Evolutionary conservation across 2,797 vertebrate genomes (phyloP).

Genomic region (Euthynnus affinis): DNA sequence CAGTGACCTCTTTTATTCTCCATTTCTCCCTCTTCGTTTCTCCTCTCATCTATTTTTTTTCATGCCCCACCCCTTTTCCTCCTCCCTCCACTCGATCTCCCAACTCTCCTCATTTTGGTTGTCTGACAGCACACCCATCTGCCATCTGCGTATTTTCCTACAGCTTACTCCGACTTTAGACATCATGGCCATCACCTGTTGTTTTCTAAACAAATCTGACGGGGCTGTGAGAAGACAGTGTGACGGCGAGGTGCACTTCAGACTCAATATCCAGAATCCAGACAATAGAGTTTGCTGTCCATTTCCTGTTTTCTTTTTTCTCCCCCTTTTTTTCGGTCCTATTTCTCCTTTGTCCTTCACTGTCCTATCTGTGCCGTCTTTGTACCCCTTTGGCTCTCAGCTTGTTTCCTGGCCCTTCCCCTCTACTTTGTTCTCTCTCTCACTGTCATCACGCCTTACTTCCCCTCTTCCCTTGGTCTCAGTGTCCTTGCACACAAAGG

Average conservation of each 20-base stretch:
- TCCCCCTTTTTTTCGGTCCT: neutral
- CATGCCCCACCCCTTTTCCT: neutral
- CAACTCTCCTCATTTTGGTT: slow-evolving; percentile 33
- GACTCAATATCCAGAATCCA: slow-evolving; percentile 48
- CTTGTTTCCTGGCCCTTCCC: slow-evolving; percentile 56
- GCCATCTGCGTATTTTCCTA: slow-evolving; percentile 31
- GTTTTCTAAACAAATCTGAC: slow-evolving; percentile 61
- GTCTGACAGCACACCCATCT: slow-evolving; percentile 29
- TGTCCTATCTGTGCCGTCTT: slow-evolving; percentile 45
- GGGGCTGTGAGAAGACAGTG: slow-evolving; percentile 34
- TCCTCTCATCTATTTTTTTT: slow-evolving; percentile 57
- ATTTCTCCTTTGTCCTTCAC: slow-evolving; percentile 50
- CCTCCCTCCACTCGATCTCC: slow-evolving; percentile 8
- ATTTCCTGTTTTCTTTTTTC: slow-evolving; percentile 5
- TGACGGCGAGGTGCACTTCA: slow-evolving; percentile 31
- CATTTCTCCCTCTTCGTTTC: slow-evolving; percentile 64
- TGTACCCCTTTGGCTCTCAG: slow-evolving; percentile 64
- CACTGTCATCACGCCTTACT: slow-evolving; percentile 46
- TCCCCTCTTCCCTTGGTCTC: slow-evolving; percentile 40
- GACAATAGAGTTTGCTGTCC: slow-evolving; percentile 35
- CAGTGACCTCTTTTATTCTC: slow-evolving; percentile 78
- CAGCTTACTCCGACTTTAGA: slow-evolving; percentile 46
- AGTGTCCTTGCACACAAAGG: slow-evolving; percentile 63
- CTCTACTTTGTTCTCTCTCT: slow-evolving; percentile 56
- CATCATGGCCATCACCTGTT: slow-evolving; percentile 58